These are phyloP conservation scores for Saccopteryx leptura DNA, from an alignment of 2,113 vertebrate genomes.

Conservation along the genomic window DNA sequence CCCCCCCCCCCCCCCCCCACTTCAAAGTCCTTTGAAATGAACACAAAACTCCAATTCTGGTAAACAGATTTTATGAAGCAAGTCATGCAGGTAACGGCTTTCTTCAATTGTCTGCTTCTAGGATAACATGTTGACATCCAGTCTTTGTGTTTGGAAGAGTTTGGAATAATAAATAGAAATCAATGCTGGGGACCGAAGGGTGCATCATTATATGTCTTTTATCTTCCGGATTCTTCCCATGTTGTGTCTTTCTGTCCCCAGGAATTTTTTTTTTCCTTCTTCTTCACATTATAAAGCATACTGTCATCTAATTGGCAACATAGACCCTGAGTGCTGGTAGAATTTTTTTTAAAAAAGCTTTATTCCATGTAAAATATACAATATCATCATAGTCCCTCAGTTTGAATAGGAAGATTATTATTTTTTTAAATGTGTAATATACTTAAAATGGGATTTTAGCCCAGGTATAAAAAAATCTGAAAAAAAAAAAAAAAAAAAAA, in stretches of 20 bases:
- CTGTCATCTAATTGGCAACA: constrained; percentile 85
- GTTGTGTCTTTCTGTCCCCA: constrained; percentile 75
- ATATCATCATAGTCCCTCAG: constrained; percentile 67
- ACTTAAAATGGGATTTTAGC: constrained; percentile 72
- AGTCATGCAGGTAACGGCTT: constrained; percentile 83
- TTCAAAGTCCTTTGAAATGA: constrained; percentile 86
- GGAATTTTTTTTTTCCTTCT: constrained; percentile 75
- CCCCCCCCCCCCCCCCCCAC: constrained; percentile 38
- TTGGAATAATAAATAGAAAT: constrained; percentile 88
- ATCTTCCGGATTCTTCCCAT: constrained; percentile 62
- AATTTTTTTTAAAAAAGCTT: constrained; percentile 68
- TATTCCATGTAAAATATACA: constrained; percentile 83
- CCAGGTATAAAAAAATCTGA: constrained; percentile 60
- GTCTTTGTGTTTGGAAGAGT: constrained; percentile 86
- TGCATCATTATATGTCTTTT: constrained; percentile 86
- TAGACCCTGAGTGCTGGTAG: constrained; percentile 68
- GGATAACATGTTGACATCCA: constrained; percentile 84
- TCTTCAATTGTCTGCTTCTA: constrained; percentile 80
- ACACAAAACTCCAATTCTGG: constrained; percentile 78
- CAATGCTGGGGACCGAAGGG: constrained; percentile 82
- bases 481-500: not conserved
- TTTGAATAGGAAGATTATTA: constrained; percentile 47
- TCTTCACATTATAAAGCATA: constrained; percentile 78
- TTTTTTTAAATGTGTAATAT: not conserved
- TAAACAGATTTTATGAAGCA: constrained; percentile 85